Conservation (phyloP, 2,113 vertebrate genomes). For the Amphiprion ocellaris region DNA sequence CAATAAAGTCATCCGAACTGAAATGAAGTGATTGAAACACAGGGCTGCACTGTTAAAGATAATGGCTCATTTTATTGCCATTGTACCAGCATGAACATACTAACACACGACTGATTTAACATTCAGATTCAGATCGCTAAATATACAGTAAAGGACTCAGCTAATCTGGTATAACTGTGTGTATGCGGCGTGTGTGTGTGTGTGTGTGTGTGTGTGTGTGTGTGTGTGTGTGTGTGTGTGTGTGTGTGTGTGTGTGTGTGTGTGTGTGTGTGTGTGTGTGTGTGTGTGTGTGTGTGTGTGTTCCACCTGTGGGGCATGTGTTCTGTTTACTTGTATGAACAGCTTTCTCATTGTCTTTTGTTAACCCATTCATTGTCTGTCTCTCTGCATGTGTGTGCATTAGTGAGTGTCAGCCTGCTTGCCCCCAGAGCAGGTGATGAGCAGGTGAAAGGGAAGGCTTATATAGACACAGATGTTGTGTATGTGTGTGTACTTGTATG, state of each 20-base stretch:
- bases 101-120: no score
- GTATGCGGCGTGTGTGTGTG: conserved; percentile 13
- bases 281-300: neutral
- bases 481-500: conserved; percentile 9
- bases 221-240: conserved; percentile 11
- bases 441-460: conserved; percentile 71
- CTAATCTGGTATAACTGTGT: neutral
- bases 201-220: conserved; percentile 3
- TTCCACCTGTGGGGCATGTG: conserved; percentile 37
- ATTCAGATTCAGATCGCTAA: neutral
- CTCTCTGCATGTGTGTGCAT: conserved; percentile 42
- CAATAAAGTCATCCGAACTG: no score
- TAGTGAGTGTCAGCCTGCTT: conserved; percentile 42
- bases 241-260: conserved; percentile 1
- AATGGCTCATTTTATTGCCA: no score
- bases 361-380: conserved; percentile 63
- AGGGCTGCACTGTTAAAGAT: no score
- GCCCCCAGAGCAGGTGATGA: conserved; percentile 74
- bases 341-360: conserved; percentile 63
- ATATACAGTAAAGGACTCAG: neutral
- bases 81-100: no score
- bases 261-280: conserved; percentile 13
- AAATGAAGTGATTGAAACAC: no score
- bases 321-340: conserved; percentile 59
- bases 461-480: conserved; percentile 70